Percentiles rank a stretch among this genome's conserved stretches.
phyloP scores from a whole-genome alignment of 2,888 invertebrate genomes.

The Deilephila porcellus region DNA sequence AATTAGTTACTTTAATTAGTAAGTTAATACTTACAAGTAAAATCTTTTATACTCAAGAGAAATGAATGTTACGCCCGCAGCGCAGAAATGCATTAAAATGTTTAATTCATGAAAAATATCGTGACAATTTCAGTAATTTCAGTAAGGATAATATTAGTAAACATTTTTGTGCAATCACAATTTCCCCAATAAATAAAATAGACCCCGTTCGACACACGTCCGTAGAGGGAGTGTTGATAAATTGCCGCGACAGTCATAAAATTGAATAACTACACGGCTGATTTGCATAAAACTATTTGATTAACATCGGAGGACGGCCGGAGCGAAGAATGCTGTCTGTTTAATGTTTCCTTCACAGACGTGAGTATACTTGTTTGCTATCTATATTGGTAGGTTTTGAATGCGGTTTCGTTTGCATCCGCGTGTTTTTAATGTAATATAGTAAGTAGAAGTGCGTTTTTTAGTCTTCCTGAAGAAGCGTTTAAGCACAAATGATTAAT shows the following conservation, averaged over 20 bases:
- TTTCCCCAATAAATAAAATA: neutral
- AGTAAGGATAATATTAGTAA: no score
- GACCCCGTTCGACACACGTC: slow-evolving; percentile 40
- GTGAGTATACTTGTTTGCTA: slow-evolving; percentile 36
- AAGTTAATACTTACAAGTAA: no score
- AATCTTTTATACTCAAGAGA: no score
- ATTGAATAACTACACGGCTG: slow-evolving; percentile 67
- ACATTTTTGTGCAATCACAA: neutral
- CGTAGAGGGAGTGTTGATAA: slow-evolving; percentile 67
- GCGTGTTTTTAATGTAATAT: neutral
- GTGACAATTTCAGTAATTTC: no score
- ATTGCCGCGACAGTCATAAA: slow-evolving; percentile 65
- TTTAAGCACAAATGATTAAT: no score
- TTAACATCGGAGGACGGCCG: slow-evolving; percentile 62
- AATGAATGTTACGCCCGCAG: no score
- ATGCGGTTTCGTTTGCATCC: neutral
- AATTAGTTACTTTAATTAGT: no score
- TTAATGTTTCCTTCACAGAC: slow-evolving; percentile 69
- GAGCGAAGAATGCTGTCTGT: slow-evolving; percentile 69
- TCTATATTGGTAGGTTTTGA: slow-evolving; percentile 2
- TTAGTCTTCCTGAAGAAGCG: no score
- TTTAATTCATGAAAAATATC: no score
- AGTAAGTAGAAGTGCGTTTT: no score
- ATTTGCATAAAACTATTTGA: slow-evolving; percentile 76
- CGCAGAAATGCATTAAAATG: no score